Conservation (phyloP, 2,797 vertebrate genomes). For the Bovichtus diacanthus region DNA sequence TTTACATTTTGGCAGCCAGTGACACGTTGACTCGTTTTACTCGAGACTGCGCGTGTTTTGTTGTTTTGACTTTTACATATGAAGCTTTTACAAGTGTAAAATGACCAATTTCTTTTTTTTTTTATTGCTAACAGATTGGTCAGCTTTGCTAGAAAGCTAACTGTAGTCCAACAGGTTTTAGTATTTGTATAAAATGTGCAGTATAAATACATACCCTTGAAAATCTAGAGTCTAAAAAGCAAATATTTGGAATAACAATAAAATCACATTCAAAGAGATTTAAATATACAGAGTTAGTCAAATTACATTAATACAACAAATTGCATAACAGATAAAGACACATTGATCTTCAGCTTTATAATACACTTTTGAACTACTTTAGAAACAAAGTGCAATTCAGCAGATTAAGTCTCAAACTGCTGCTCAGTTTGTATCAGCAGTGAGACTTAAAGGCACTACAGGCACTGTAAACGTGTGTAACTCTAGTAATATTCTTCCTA, state of each 20-base stretch:
- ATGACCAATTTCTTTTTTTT: background rate
- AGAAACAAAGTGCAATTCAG: slow-evolving; percentile 72
- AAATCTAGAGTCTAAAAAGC: slow-evolving; percentile 38
- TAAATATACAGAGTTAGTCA: slow-evolving; percentile 55
- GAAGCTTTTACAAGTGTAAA: background rate
- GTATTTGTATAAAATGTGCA: slow-evolving; percentile 45
- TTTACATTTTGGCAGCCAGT: slow-evolving; percentile 11
- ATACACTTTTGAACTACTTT: slow-evolving; percentile 56
- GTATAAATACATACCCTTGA: slow-evolving; percentile 28
- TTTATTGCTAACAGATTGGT: background rate
- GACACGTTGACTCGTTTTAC: background rate
- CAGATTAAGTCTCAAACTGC: slow-evolving; percentile 44
- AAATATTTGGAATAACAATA: slow-evolving; percentile 34
- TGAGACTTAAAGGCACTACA: slow-evolving; percentile 47
- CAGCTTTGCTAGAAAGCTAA: background rate
- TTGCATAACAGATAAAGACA: slow-evolving; percentile 32
- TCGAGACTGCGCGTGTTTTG: too few relatives aligned
- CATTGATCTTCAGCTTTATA: slow-evolving; percentile 42
- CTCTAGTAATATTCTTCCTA: slow-evolving; percentile 12
- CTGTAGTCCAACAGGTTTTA: slow-evolving; percentile 3
- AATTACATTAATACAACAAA: slow-evolving; percentile 51
- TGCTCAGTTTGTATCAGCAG: slow-evolving; percentile 18
- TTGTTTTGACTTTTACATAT: too few relatives aligned
- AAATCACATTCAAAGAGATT: slow-evolving; percentile 48
- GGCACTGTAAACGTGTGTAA: slow-evolving; percentile 51